Base-by-base conservation (phyloP, 2,113 vertebrate genomes). In the Gambusia holbrooki region DNA sequence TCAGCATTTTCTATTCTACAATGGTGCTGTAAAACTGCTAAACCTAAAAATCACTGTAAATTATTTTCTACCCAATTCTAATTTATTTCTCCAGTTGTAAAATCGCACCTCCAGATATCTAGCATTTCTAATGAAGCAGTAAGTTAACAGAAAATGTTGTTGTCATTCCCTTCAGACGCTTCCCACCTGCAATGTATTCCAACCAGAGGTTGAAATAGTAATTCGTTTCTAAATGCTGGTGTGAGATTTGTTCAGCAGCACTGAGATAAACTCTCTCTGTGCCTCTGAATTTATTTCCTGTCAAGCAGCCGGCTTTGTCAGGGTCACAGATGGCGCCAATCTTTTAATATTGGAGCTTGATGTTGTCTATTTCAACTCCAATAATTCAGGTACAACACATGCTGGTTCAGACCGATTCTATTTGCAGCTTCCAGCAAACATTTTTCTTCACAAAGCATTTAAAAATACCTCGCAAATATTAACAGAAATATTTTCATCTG, bases 261-360 rank as follows among this genome's bases (percentile, higher is more conserved):
- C 68, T 14, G 69, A 81, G 75, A 45, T 51, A 54, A 79, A 73
- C 58, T 5, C 66, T 63, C 42, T 28, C 4, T 14, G 58, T 54
- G 60, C 63, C 45, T 33, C 28, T 42, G 40, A 17, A 64, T 71
- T n/a, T 62, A 69, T 77, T 74, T 83, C 33, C 42, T 62, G n/a
- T 51, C 37, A 66, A 69, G 42, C 54, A 67, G 45, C 66, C 51
- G 65, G 54, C 76, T 78, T 66, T 69, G 71, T 80, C 61, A 77
- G 74, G 63, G 62, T 71, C 45, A 54, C 45, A 76, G 37, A 69
- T 70, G 58, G 54, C 48, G 30, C 62, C 4, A 29, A 61, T 66
- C 35, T 30, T 82, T 71, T 17, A 73, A 66, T 73, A 73, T 30
- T 33, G 54, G 72, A 69, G 51, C 48, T 54, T 73, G 35, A 72